These are phyloP conservation scores for Dermochelys coriacea DNA, from an alignment of 2,797 vertebrate species.

Conservation along the genomic window DNA sequence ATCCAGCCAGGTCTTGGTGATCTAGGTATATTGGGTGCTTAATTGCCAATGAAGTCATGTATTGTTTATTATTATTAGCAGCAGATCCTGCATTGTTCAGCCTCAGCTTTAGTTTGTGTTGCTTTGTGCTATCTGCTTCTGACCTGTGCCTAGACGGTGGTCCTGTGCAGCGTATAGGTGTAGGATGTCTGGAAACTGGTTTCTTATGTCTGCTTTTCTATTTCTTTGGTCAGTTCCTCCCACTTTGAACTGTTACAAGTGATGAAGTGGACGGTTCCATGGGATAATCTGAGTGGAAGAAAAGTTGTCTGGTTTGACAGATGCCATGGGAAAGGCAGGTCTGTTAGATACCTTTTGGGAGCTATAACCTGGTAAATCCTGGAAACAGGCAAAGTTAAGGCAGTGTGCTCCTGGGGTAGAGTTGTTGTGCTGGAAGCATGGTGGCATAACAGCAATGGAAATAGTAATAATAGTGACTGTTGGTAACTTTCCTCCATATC, in stretches of 20 bases:
- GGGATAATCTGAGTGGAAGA: neutral
- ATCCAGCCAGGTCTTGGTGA: too few species aligned
- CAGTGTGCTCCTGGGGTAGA: neutral
- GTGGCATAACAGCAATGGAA: neutral
- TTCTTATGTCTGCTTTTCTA: too few species aligned
- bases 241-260: neutral
- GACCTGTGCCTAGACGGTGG: too few species aligned
- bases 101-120: too few species aligned
- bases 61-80: too few species aligned
- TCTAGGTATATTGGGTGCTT: too few species aligned
- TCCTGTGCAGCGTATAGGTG: too few species aligned
- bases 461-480: neutral
- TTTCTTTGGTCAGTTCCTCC: neutral
- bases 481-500: neutral
- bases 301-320: neutral
- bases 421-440: neutral
- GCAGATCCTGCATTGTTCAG: too few species aligned
- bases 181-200: too few species aligned
- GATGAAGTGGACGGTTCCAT: too few species aligned
- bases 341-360: neutral
- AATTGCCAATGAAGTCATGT: too few species aligned
- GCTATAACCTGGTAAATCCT: neutral
- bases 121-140: too few species aligned
- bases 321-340: neutral
- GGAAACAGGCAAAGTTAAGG: neutral